Evolutionary conservation across 2,113 vertebrate genomes (phyloP).

Genomic region (Jaculus jaculus): DNA sequence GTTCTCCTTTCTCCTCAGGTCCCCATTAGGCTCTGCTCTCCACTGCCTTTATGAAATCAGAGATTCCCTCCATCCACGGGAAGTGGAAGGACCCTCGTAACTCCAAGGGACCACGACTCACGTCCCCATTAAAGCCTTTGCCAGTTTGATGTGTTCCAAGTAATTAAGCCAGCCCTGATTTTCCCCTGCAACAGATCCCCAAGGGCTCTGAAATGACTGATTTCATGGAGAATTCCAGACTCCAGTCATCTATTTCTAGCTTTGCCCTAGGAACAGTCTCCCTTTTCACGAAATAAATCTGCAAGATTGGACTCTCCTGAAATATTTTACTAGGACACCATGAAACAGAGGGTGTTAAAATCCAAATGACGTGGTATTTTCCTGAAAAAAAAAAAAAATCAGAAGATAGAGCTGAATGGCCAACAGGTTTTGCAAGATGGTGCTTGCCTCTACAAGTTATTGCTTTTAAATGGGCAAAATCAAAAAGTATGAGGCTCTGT

Average conservation of each 20-base stretch:
- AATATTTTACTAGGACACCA: conserved; percentile 11
- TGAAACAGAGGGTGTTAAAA: conserved; percentile 58
- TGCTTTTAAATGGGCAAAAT: conserved; percentile 53
- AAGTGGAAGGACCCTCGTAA: background rate
- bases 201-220: background rate
- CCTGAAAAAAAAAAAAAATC: conserved; percentile 60
- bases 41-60: background rate
- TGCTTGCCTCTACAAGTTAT: conserved; percentile 55
- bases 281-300: conserved; percentile 45
- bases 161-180: background rate
- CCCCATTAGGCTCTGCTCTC: background rate
- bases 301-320: background rate
- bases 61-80: background rate
- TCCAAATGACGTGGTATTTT: conserved; percentile 30
- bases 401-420: conserved; percentile 25
- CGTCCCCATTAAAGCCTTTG: background rate
- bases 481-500: conserved; percentile 47
- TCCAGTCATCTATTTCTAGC: background rate
- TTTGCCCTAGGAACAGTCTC: background rate
- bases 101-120: background rate
- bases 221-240: background rate
- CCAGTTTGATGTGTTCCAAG: background rate
- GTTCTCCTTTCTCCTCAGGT: background rate
- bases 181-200: background rate
- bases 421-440: conserved; percentile 61